A percentile compares a stretch with the other conserved stretches of the same genome.
Evolutionary conservation across 30 jellyfish, hydroid and myxozoan genomes (phyloP).

Genomic region (Pseudorhiza aurosa): DNA sequence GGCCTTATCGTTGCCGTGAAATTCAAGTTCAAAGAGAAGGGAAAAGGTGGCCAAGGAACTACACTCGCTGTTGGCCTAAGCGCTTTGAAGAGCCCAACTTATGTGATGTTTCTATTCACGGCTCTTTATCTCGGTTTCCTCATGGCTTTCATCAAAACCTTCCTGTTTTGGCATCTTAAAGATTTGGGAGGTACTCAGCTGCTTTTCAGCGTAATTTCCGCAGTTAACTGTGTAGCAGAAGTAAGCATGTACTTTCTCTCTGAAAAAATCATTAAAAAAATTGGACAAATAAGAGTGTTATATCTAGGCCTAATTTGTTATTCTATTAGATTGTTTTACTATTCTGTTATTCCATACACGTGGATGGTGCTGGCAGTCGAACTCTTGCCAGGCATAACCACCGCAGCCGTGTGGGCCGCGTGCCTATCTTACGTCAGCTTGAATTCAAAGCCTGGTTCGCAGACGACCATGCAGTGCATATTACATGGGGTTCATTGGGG

Average conservation of each 20-base stretch:
- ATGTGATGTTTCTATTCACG: conserved; percentile 92
- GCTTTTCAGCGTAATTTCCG: conserved; percentile 94
- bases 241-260: conserved; percentile 98
- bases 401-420: conserved; percentile 99
- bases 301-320: conserved; percentile 92
- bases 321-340: conserved; percentile 94
- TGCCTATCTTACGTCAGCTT: conserved; percentile 94
- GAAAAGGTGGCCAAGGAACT: conserved; percentile 78
- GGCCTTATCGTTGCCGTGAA: conserved; percentile 88
- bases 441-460: conserved; percentile 95
- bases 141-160: conserved; percentile 98
- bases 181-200: conserved; percentile 97
- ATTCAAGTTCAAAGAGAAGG: conserved; percentile 72
- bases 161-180: conserved; percentile 98
- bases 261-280: conserved; percentile 81
- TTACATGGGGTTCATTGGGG: conserved; percentile 99
- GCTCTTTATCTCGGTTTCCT: conserved; percentile 93
- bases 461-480: conserved; percentile 99
- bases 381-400: conserved; percentile 95
- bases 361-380: conserved; percentile 98
- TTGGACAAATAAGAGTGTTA: conserved; percentile 95
- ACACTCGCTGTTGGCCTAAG: conserved; percentile 88
- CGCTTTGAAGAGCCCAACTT: conserved; percentile 94
- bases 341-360: conserved; percentile 95
- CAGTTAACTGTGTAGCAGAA: conserved; percentile 97